phyloP scores from a whole-genome alignment of 2,888 invertebrate genomes.

The Callinectes sapidus region DNA sequence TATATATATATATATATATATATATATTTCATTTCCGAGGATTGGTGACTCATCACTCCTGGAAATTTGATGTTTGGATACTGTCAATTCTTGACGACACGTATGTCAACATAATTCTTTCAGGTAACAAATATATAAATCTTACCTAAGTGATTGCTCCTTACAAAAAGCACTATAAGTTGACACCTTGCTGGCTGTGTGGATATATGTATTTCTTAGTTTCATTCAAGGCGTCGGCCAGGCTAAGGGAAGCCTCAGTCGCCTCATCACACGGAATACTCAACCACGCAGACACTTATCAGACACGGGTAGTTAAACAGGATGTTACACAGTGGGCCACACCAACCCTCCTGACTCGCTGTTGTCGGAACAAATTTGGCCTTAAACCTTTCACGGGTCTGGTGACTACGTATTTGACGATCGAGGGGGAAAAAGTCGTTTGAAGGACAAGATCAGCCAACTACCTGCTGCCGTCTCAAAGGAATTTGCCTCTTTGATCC shows the following conservation, averaged over 20 bases:
- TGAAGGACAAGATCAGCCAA: slow-evolving; percentile 1
- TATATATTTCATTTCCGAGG: not conserved
- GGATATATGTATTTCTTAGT: not conserved
- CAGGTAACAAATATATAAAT: not conserved
- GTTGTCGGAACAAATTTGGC: not conserved
- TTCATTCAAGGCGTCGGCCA: not conserved
- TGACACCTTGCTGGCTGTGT: not conserved
- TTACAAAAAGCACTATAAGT: not conserved
- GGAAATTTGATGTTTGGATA: not conserved
- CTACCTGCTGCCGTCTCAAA: slow-evolving; percentile 21
- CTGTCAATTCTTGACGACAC: not conserved
- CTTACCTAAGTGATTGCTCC: not conserved
- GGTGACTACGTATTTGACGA: not conserved
- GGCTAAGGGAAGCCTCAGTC: not conserved
- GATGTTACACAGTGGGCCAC: not conserved
- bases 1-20: too few species aligned
- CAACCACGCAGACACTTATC: not conserved
- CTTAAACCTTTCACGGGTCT: not conserved
- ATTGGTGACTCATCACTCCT: not conserved
- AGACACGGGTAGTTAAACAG: not conserved
- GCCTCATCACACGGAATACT: not conserved
- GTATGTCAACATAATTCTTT: not conserved
- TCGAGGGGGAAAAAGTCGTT: slow-evolving; percentile 4
- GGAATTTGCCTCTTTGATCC: slow-evolving; percentile 4
- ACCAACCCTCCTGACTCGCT: not conserved